These are phyloP conservation scores for Perdita meconis DNA, from an alignment of 2,888 invertebrate species.

Conservation along the genomic window DNA sequence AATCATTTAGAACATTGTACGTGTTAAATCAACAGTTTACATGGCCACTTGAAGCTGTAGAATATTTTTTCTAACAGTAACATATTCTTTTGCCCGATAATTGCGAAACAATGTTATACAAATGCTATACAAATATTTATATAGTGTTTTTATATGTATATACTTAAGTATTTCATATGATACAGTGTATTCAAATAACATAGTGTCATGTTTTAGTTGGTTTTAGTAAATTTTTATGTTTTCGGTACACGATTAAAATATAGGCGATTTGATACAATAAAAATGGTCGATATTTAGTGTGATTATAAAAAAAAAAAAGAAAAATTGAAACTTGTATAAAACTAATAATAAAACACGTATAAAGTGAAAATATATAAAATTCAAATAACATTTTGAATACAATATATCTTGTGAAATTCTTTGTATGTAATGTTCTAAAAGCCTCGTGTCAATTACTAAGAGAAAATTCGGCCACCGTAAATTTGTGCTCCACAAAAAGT, in stretches of 20 bases:
- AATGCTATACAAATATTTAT: constrained; percentile 52
- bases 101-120: constrained; percentile 47
- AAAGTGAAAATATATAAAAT: constrained; percentile 1
- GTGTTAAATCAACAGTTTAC: constrained; percentile 40
- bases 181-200: constrained; percentile 12
- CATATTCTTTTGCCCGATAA: constrained; percentile 27
- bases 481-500: neutral
- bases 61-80: constrained; percentile 39
- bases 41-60: constrained; percentile 40
- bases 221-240: constrained; percentile 12
- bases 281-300: too few relatives aligned
- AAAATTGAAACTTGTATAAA: neutral
- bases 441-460: constrained; percentile 23
- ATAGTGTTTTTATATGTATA: constrained; percentile 39
- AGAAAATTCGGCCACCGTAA: constrained; percentile 19
- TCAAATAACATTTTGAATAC: constrained; percentile 20
- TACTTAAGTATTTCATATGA: constrained; percentile 34
- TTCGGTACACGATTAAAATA: constrained; percentile 26
- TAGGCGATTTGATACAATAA: too few relatives aligned
- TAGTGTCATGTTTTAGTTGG: neutral
- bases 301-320: too few relatives aligned
- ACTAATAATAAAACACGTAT: neutral
- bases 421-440: constrained; percentile 25
- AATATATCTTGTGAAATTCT: constrained; percentile 33
- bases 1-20: constrained; percentile 49